A percentile compares a stretch with the other conserved stretches of the same genome.
These are phyloP conservation scores for Gavialis gangeticus DNA, from an alignment of 2,113 vertebrate species.

Conservation along the genomic window DNA sequence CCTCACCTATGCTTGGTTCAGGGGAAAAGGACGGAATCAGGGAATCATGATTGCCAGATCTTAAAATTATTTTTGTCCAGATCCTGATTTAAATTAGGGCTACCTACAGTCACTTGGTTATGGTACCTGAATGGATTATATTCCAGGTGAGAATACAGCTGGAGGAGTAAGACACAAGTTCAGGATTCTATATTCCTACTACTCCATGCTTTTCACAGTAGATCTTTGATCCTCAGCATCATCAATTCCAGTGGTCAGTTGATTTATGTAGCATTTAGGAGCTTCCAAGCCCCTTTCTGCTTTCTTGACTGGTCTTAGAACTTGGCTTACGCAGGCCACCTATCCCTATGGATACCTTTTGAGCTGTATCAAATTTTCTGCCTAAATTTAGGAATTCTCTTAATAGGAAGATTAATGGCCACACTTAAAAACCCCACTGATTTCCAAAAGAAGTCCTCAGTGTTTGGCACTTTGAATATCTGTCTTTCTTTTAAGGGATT, in stretches of 20 bases:
- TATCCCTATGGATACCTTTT: background rate
- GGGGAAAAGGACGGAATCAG: background rate
- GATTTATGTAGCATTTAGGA: background rate
- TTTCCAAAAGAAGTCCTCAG: background rate
- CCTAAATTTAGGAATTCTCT: background rate
- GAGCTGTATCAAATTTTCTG: background rate
- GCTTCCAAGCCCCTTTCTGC: background rate
- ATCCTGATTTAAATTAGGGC: background rate
- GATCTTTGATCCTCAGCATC: background rate
- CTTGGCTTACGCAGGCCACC: background rate
- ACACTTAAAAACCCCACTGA: background rate
- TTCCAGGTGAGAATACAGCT: background rate
- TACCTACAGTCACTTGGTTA: background rate
- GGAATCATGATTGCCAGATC: background rate
- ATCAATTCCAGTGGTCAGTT: background rate
- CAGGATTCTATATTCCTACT: background rate
- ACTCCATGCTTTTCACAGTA: background rate
- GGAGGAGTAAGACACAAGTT: background rate
- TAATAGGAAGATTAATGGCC: background rate
- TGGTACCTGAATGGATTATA: background rate
- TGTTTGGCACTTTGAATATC: background rate
- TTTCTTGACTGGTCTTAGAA: background rate
- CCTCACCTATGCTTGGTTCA: background rate
- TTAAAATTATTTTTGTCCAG: background rate
- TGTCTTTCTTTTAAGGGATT: background rate